Evolutionary conservation across 2,888 invertebrate species (phyloP).

Genomic region (Hydroisotoma schaefferi): DNA sequence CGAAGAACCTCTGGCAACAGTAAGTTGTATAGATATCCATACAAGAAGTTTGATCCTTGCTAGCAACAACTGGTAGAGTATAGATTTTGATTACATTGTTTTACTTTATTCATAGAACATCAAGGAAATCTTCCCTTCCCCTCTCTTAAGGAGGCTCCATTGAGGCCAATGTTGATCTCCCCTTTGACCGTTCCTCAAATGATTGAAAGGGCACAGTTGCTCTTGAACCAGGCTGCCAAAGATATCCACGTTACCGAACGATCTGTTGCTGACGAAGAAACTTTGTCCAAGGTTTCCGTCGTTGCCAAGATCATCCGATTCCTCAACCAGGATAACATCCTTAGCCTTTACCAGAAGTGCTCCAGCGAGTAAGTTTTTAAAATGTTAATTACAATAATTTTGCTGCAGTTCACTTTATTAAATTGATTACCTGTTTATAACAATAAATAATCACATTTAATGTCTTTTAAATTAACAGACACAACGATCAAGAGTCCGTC

Average conservation of each 20-base stretch:
- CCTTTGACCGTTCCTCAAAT: constrained; percentile 29
- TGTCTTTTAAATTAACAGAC: no score
- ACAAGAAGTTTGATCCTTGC: no score
- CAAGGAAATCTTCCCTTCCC: constrained; percentile 24
- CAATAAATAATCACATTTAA: no score
- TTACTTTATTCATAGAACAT: neutral
- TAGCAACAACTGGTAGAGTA: no score
- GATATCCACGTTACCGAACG: constrained; percentile 26
- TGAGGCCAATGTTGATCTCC: constrained; percentile 34
- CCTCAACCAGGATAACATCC: constrained; percentile 42
- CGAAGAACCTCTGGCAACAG: neutral
- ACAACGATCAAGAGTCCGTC: constrained; percentile 19
- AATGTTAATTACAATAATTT: neutral
- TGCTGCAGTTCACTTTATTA: no score
- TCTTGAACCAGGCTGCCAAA: constrained; percentile 35
- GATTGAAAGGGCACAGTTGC: constrained; percentile 19
- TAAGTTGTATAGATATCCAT: constrained; percentile 8
- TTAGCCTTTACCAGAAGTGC: constrained; percentile 45
- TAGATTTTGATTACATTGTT: no score
- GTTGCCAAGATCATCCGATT: constrained; percentile 47
- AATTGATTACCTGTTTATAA: no score
- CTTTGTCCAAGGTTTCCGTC: constrained; percentile 32
- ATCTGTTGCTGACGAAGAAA: constrained; percentile 41
- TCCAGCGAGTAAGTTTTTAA: constrained; percentile 14
- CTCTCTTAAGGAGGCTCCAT: constrained; percentile 33